Base-by-base conservation (phyloP, 2,888 invertebrate genomes). In the Pharmacophagus antenor region DNA sequence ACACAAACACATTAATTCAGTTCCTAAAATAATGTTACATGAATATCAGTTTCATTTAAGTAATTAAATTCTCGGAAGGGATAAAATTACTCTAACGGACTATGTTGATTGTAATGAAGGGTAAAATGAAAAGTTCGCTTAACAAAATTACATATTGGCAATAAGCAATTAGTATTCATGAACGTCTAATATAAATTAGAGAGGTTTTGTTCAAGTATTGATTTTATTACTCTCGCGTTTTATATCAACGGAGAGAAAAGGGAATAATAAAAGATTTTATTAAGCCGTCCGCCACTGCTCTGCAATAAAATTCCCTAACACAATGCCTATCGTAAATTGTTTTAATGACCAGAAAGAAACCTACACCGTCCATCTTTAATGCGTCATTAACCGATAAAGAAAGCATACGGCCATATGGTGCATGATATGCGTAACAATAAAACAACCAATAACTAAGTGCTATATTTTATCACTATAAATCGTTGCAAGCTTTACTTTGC, bases 311-410 rank as follows among this genome's bases (percentile, higher is more conserved):
- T 67, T 64, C 61, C 64, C 61, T 64, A 68, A 67, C 62, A 70
- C 70, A 71, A 70, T 70, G 66, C 64, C 55, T 60, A 62, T 70
- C 70, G 67, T 74, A 74, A 74, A 73, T 68, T 65, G 63, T 62
- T 56, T 66, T 72, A 71, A 73, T 73, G 72, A 67, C 68, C 66
- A 49, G 31, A 46, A 57, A 62, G 58, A 63, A 67, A 66, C 65
- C 64, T 66, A 61, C 65, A 63, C 57, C 65, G 63, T 49, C 65
- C 64, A 67, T 69, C 63, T 68, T 63, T 67, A 65, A 65, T 67
- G 52, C 64, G 66, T 62, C 67, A 64, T 69, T 69, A 69, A 70
- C 67, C 67, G 62, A 66, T 63, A 69, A 70, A 71, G 66, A 66
- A 67, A 66, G 62, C 62, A n/a, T n/a, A 55, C 53, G 48, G 61